These are phyloP conservation scores for Potamilus streckersoni DNA, from an alignment of 1,140 invertebrate genomes.

Conservation along the genomic window DNA sequence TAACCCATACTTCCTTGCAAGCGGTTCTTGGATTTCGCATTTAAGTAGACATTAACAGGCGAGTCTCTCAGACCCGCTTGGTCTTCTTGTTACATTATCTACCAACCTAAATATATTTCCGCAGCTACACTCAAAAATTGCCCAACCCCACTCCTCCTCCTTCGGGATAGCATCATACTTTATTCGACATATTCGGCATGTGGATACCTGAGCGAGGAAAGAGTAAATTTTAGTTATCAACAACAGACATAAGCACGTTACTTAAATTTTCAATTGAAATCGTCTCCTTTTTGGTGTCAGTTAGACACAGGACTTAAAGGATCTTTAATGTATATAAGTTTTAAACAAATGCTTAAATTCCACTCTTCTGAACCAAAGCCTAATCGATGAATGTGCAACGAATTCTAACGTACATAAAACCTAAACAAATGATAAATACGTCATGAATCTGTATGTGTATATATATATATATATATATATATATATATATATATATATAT, in stretches of 20 bases:
- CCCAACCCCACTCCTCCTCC: constrained; percentile 44
- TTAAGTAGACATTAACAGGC: too few species aligned
- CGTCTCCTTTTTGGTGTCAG: background rate
- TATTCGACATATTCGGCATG: constrained; percentile 34
- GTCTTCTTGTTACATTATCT: background rate
- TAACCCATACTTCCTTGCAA: too few species aligned
- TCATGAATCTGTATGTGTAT: too few species aligned
- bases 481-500: too few species aligned
- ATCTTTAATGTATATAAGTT: background rate
- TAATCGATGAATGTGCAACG: too few species aligned
- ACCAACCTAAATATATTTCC: constrained; percentile 36
- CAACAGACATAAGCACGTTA: too few species aligned
- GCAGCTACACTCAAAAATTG: constrained; percentile 31
- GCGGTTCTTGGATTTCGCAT: too few species aligned
- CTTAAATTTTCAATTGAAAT: constrained; percentile 2
- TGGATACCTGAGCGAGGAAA: constrained; percentile 26
- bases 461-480: too few species aligned
- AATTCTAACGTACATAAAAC: too few species aligned
- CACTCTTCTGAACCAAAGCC: background rate
- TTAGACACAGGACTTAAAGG: background rate
- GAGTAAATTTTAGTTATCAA: too few species aligned
- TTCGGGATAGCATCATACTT: constrained; percentile 45
- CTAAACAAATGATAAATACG: too few species aligned
- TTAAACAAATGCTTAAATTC: background rate
- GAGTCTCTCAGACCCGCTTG: too few species aligned